phyloP scores from a whole-genome alignment of 2,797 vertebrate species.

The Enteromius argenteus region DNA sequence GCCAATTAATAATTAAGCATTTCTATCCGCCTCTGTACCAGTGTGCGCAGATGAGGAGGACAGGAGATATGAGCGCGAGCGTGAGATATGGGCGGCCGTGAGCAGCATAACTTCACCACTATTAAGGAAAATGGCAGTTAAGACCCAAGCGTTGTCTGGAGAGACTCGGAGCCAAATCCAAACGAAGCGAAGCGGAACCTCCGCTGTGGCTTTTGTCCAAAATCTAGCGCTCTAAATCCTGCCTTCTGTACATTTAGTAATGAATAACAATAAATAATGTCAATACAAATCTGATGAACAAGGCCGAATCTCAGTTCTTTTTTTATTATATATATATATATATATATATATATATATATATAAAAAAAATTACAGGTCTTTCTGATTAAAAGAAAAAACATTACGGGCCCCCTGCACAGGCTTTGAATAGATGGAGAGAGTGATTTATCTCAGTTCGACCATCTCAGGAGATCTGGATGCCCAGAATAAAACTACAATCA shows the following conservation, averaged over 20 bases:
- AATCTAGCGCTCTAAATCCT: slow-evolving; percentile 12
- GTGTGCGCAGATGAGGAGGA: slow-evolving; percentile 54
- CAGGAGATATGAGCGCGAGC: slow-evolving; percentile 49
- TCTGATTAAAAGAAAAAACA: slow-evolving; percentile 7
- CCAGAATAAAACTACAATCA: slow-evolving; percentile 12
- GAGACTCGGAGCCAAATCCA: slow-evolving; percentile 33
- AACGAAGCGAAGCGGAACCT: slow-evolving; percentile 18
- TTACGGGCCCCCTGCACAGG: neutral
- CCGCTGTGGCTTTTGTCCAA: slow-evolving; percentile 20
- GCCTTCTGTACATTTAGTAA: slow-evolving; percentile 32
- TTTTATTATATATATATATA: neutral
- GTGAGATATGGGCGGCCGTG: slow-evolving; percentile 46
- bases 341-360: no score
- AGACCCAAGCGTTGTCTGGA: slow-evolving; percentile 52
- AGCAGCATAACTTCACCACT: slow-evolving; percentile 61
- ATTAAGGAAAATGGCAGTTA: slow-evolving; percentile 57
- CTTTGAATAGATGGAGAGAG: neutral
- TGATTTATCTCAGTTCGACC: neutral
- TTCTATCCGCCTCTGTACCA: slow-evolving; percentile 63
- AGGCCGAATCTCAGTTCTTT: neutral
- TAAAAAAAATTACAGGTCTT: neutral
- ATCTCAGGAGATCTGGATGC: slow-evolving; percentile 14
- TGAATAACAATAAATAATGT: slow-evolving; percentile 38
- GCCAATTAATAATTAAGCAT: slow-evolving; percentile 71
- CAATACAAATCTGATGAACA: slow-evolving; percentile 42